phyloP scores from a whole-genome alignment of 2,797 vertebrate species.

The Calcarius lapponicus region DNA sequence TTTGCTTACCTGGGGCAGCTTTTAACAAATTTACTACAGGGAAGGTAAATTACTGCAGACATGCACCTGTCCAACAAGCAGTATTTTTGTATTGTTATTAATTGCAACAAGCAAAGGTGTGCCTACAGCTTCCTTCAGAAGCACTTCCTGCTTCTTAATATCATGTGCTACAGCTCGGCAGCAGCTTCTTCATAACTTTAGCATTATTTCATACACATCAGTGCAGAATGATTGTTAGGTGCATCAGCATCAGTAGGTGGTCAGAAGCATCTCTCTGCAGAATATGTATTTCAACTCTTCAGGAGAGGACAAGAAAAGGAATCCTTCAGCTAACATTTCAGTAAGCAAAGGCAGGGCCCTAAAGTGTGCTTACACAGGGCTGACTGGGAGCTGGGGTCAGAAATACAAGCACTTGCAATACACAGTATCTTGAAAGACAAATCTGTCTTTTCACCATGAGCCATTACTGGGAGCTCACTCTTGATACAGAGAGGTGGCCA shows the following conservation, averaged over 20 bases:
- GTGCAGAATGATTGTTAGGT: background rate
- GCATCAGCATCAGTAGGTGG: background rate
- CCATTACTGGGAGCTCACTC: background rate
- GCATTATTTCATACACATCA: background rate
- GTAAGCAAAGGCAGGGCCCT: background rate
- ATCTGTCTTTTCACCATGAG: background rate
- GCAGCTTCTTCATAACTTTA: background rate
- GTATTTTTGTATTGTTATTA: background rate
- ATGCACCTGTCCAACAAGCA: background rate
- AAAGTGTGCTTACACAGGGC: background rate
- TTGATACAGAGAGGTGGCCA: background rate
- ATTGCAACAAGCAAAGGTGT: background rate
- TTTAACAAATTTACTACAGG: background rate
- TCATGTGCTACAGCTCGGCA: rapidly evolving
- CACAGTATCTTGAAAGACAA: background rate
- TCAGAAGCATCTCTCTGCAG: background rate
- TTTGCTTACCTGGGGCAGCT: background rate
- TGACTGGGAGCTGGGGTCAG: background rate
- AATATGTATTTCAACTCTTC: background rate
- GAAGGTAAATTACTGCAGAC: background rate
- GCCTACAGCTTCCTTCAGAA: background rate
- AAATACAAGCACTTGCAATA: background rate
- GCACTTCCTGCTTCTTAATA: background rate
- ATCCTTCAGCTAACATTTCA: background rate
- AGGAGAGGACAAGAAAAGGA: background rate